Base-by-base conservation (phyloP, 2,113 vertebrate genomes). In the Cygnus buccinator region DNA sequence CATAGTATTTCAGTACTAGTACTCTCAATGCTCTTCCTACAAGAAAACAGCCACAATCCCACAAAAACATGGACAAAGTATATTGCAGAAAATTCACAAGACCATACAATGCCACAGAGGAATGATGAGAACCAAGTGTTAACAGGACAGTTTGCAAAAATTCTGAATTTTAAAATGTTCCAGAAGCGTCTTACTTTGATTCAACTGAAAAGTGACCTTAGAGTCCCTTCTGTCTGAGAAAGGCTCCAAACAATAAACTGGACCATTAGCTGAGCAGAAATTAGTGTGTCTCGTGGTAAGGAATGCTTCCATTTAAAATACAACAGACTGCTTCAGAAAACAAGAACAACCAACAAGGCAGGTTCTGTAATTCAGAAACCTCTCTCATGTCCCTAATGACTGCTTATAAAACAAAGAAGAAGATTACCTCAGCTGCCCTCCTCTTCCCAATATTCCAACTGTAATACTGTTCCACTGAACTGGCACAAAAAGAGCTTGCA, bases 371-470 rank as follows among this genome's bases (percentile, higher is more conserved):
- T 67, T 79, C 76, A 66, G n/a, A 85, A 95, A 84, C 89, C 84
- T 61, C 77, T 37, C 68, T 58, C 62, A 52, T 58, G 18, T 46
- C 84, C 80, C 43, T 39, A 55, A 74, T 10, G 28, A 72, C 6
- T 65, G 55, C 65, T 96, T 76, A 46, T 3, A 26, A 83, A 95
- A 93, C 12, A 73, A 3, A 67, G 77, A 29, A 59, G 21, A 67
- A 41, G 37, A 87, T 98, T 98, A 99, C 99, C 99, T 99, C 99
- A 0, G 99, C 98, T 43, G 99, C 99, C 95, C 99, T 98, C 74
- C 99, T 98, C 93, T 99, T 99, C 70, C 99, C 99, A 92, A 99
- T 99, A 98, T 99, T 99, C 99, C 99, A 99, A 87, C 99, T 98
- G 88, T 99, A 99, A 97, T 99, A 99, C 96, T 99, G 99, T 84